A percentile compares a stretch with the other conserved stretches of the same genome.
These are phyloP conservation scores for Tromatobia lineatoria DNA, from an alignment of 2,888 invertebrate species.

Conservation along the genomic window DNA sequence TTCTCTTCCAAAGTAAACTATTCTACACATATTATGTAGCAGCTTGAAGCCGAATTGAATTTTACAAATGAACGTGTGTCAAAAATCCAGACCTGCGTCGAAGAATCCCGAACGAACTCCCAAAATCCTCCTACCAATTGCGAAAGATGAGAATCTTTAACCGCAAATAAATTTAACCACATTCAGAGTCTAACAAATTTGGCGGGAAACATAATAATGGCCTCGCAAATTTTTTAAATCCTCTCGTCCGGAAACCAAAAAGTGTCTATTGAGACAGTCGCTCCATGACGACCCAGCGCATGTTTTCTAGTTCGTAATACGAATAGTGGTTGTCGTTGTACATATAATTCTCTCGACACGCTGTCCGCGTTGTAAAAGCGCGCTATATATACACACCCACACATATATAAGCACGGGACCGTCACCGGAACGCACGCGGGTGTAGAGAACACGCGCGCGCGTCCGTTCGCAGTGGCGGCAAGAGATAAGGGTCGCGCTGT, in stretches of 20 bases:
- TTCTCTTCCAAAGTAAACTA: too few relatives aligned
- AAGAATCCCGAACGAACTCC: too few relatives aligned
- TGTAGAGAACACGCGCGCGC: slow-evolving; percentile 2
- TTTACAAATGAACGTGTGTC: too few relatives aligned
- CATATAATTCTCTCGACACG: neutral
- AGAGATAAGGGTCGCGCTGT: slow-evolving; percentile 37
- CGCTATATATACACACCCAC: neutral
- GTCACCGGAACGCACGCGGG: slow-evolving; percentile 36
- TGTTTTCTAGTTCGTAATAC: neutral
- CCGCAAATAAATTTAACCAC: neutral
- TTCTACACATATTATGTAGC: too few relatives aligned
- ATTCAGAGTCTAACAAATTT: neutral
- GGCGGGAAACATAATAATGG: slow-evolving; percentile 9
- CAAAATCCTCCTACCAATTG: too few relatives aligned
- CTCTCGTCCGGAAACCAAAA: slow-evolving; percentile 35
- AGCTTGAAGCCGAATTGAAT: too few relatives aligned
- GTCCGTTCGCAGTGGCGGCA: slow-evolving; percentile 42
- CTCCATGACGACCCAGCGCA: slow-evolving; percentile 8
- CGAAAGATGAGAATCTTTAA: neutral
- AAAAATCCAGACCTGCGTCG: too few relatives aligned
- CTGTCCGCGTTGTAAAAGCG: slow-evolving; percentile 1
- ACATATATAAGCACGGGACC: neutral
- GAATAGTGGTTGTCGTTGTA: neutral
- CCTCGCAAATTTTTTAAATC: slow-evolving; percentile 4
- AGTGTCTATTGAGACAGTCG: slow-evolving; percentile 30